Conservation (phyloP, 2,797 vertebrate genomes). For the Ceyx erithaca region DNA sequence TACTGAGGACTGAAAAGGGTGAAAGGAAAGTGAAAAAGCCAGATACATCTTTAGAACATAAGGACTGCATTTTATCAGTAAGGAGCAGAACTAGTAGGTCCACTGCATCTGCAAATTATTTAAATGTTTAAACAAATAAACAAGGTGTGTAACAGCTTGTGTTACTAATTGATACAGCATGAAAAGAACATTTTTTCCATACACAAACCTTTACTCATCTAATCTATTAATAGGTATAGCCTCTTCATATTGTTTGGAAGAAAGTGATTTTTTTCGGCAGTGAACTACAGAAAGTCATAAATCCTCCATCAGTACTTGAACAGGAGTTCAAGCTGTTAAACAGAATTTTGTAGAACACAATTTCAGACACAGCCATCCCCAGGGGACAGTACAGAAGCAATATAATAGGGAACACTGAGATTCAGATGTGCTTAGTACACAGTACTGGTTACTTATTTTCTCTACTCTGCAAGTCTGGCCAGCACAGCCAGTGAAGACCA, state of each 20-base stretch:
- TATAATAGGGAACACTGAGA: not conserved
- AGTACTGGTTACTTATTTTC: not conserved
- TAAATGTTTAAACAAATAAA: not conserved
- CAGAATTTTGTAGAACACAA: not conserved
- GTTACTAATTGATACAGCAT: not conserved
- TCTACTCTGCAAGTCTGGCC: fast-evolving
- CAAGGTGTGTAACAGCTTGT: not conserved
- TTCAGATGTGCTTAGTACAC: not conserved
- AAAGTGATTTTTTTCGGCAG: not conserved
- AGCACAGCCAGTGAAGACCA: not conserved
- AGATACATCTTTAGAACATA: not conserved
- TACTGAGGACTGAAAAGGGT: not conserved
- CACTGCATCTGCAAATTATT: not conserved
- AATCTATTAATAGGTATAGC: not conserved
- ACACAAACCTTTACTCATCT: not conserved
- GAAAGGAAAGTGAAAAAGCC: not conserved
- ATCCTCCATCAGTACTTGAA: not conserved
- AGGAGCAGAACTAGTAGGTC: not conserved
- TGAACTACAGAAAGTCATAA: not conserved
- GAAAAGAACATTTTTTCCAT: not conserved
- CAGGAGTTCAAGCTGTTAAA: not conserved
- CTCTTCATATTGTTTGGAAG: not conserved
- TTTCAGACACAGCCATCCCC: not conserved
- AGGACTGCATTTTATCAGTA: not conserved
- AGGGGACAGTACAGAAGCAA: not conserved